Evolutionary conservation across 2,888 invertebrate species (phyloP).

Genomic region (Aquatica leii): DNA sequence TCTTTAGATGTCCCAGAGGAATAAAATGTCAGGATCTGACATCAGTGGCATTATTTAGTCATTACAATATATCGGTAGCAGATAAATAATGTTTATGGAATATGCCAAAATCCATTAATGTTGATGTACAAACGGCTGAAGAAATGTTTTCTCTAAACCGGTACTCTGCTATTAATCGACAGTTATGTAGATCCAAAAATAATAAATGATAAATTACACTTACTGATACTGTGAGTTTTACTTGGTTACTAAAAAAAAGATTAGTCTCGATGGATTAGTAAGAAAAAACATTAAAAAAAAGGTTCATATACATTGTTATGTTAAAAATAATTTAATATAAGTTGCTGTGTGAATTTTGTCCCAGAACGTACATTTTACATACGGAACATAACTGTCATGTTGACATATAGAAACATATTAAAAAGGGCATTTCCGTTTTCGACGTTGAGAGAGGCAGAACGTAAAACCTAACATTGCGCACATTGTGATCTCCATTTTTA

Average conservation of each 20-base stretch:
- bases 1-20: background rate
- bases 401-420: too few species aligned
- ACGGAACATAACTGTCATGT: too few species aligned
- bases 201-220: background rate
- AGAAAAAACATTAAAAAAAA: too few species aligned
- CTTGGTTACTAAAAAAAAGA: background rate
- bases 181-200: background rate
- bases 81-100: slow-evolving; percentile 1
- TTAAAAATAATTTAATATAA: too few species aligned
- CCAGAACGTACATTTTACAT: too few species aligned
- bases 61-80: slow-evolving; percentile 5
- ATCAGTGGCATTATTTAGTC: background rate
- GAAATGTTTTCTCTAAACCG: background rate
- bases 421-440: too few species aligned
- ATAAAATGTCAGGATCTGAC: background rate
- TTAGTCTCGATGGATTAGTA: too few species aligned
- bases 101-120: background rate
- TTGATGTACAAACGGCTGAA: background rate
- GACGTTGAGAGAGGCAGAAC: too few species aligned
- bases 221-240: background rate
- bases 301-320: too few species aligned
- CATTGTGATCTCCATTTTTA: too few species aligned
- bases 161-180: background rate
- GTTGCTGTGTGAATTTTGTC: too few species aligned
- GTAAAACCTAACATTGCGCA: too few species aligned